phyloP scores from a whole-genome alignment of 2,113 vertebrate genomes.

The Donacobius atricapilla region DNA sequence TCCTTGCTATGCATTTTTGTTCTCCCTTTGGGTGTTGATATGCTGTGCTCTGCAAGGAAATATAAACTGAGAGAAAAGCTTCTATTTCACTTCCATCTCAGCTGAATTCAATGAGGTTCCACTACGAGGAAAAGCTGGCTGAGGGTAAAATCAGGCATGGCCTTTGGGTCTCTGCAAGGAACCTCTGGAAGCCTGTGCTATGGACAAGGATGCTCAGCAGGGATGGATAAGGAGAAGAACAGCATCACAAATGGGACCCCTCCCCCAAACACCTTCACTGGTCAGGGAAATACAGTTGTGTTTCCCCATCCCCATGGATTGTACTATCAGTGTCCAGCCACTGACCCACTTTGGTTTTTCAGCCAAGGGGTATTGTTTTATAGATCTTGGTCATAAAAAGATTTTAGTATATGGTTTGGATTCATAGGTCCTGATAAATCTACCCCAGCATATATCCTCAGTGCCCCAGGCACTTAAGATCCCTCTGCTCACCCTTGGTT shows the following conservation, averaged over 20 bases:
- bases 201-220: neutral
- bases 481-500: neutral
- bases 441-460: fast-evolving
- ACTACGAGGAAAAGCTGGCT: neutral
- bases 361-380: neutral
- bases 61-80: neutral
- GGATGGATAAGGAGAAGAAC: neutral
- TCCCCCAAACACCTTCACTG: neutral
- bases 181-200: neutral
- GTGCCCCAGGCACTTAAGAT: fast-evolving
- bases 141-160: neutral
- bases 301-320: neutral
- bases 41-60: neutral
- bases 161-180: neutral
- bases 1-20: neutral
- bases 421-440: neutral
- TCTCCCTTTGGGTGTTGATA: neutral
- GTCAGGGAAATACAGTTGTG: neutral
- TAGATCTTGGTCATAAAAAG: neutral
- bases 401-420: neutral
- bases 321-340: neutral
- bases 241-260: fast-evolving
- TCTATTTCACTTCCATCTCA: neutral
- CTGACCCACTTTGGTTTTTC: neutral
- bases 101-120: neutral